Evolutionary conservation across 2,888 invertebrate species (phyloP).

Genomic region (Tetragnatha montana): DNA sequence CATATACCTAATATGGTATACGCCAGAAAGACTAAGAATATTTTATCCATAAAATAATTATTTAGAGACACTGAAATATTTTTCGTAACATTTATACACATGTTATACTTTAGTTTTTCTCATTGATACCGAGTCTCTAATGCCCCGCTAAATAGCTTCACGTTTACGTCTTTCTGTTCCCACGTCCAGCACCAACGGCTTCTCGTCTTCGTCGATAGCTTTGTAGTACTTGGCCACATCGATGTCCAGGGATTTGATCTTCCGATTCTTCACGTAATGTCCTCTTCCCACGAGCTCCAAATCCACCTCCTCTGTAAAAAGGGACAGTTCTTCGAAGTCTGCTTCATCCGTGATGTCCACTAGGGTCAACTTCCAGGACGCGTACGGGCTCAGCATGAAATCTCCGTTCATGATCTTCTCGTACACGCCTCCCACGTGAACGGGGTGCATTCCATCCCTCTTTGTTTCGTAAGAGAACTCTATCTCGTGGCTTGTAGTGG

Average conservation of each 20-base stretch:
- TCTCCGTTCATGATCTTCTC: constrained; percentile 7
- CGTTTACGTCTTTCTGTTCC: too few species aligned
- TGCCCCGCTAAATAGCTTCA: too few species aligned
- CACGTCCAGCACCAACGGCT: too few species aligned
- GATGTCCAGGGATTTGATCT: not conserved
- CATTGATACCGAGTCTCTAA: too few species aligned
- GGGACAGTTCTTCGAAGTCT: constrained; percentile 12
- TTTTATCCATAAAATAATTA: too few species aligned
- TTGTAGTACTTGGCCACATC: too few species aligned
- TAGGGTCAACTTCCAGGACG: constrained; percentile 14
- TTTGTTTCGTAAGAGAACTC: constrained; percentile 10
- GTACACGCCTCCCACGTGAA: constrained; percentile 5
- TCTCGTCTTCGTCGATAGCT: too few species aligned
- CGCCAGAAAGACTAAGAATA: too few species aligned
- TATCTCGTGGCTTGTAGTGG: not conserved
- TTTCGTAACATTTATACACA: too few species aligned
- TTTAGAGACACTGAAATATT: too few species aligned
- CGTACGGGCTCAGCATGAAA: constrained; percentile 38
- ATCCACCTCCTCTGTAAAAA: constrained; percentile 16
- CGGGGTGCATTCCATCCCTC: not conserved
- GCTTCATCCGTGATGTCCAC: not conserved
- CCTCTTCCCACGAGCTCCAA: constrained; percentile 21
- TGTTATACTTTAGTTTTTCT: too few species aligned
- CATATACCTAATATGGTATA: too few species aligned
- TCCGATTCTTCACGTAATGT: constrained; percentile 20